Percentiles rank a stretch among this genome's conserved stretches.
phyloP scores from a whole-genome alignment of 1,140 invertebrate species.

The Diachasma alloeum region DNA sequence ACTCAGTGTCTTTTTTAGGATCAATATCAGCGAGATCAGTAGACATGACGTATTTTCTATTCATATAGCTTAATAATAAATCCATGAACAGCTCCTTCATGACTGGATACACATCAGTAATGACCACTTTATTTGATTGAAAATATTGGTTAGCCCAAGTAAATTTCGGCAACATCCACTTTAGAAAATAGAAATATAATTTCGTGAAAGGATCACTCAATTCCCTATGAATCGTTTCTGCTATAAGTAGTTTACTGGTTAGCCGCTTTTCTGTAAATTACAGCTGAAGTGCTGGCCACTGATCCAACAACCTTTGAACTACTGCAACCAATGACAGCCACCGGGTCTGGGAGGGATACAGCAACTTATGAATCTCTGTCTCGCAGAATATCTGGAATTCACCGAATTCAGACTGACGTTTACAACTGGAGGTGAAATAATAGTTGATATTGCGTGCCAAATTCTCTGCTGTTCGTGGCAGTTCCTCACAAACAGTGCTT shows the following conservation, averaged over 20 bases:
- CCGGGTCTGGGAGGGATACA: constrained; percentile 34
- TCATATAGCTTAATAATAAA: constrained; percentile 1
- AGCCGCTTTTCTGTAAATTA: constrained; percentile 21
- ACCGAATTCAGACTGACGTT: constrained; percentile 35
- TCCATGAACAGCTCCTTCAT: not conserved
- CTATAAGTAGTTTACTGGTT: not conserved
- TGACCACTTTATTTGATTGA: constrained; percentile 19
- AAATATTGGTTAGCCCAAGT: constrained; percentile 30
- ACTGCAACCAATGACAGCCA: constrained; percentile 36
- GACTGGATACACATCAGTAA: not conserved
- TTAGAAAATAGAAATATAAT: constrained; percentile 23
- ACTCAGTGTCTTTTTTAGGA: not conserved
- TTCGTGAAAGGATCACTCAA: constrained; percentile 4
- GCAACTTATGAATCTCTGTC: constrained; percentile 41
- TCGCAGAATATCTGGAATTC: constrained; percentile 40
- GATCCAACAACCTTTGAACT: constrained; percentile 30
- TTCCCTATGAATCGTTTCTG: not conserved
- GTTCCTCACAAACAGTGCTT: constrained; percentile 47
- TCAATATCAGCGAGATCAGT: constrained; percentile 28
- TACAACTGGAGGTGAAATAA: constrained; percentile 46
- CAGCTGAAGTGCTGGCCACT: constrained; percentile 25
- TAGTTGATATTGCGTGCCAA: constrained; percentile 42
- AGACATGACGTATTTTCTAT: not conserved
- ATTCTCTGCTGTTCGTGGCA: constrained; percentile 44
- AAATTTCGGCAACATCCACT: constrained; percentile 26